These are phyloP conservation scores for Marmota monax DNA, from an alignment of 2,113 vertebrate genomes.

Conservation along the genomic window DNA sequence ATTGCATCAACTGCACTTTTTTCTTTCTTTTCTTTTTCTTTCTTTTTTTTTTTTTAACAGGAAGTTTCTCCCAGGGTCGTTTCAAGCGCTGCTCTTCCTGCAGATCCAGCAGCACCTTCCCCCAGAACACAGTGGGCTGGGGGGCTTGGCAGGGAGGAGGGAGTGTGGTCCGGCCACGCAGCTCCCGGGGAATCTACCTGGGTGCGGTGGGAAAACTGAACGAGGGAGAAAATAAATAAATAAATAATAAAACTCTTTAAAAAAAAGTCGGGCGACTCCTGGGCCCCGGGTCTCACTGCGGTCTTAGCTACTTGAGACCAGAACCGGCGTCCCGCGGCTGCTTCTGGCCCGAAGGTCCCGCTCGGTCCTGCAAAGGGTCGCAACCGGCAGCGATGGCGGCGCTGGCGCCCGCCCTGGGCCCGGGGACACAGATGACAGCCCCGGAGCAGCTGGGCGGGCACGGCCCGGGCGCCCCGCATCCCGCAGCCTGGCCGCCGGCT, in stretches of 20 bases:
- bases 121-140: background rate
- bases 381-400: constrained; percentile 67
- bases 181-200: background rate
- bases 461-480: background rate
- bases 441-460: background rate
- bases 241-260: background rate
- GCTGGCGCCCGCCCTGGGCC: background rate
- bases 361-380: background rate
- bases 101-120: background rate
- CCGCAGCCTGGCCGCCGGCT: background rate
- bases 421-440: background rate
- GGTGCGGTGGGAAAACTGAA: no score
- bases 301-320: background rate
- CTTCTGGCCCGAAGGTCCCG: background rate
- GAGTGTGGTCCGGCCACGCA: background rate
- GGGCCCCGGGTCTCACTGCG: background rate
- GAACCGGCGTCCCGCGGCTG: constrained; percentile 1
- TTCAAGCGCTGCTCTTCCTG: background rate
- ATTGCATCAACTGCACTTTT: background rate
- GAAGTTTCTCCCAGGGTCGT: background rate
- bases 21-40: background rate
- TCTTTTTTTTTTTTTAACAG: background rate
- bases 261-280: background rate
- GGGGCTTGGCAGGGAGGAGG: background rate
- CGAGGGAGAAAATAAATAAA: background rate